phyloP scores from a whole-genome alignment of 2,888 invertebrate species.

The Agriopis marginaria region DNA sequence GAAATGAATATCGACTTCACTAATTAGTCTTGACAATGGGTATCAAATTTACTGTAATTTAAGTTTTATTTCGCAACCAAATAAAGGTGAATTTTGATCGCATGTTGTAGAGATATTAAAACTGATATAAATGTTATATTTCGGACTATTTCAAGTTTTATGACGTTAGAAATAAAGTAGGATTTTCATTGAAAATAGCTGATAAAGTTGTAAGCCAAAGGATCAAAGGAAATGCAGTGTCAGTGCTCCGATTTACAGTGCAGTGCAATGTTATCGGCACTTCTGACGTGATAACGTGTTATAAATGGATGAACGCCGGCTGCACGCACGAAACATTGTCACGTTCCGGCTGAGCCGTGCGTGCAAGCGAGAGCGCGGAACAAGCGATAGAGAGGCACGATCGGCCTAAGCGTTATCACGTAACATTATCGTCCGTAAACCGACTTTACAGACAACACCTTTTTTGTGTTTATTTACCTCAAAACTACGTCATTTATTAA shows the following conservation, averaged over 20 bases:
- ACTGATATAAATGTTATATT: not conserved
- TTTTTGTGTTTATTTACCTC: no score
- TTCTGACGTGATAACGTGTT: not conserved
- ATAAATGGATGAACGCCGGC: no score
- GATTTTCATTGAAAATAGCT: not conserved
- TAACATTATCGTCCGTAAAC: no score
- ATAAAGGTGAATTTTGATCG: slow-evolving; percentile 11
- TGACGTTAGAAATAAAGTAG: not conserved
- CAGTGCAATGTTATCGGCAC: slow-evolving; percentile 30
- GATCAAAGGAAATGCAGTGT: slow-evolving; percentile 41
- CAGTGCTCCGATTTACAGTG: slow-evolving; percentile 37
- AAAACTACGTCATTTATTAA: no score
- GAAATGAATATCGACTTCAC: slow-evolving; percentile 33
- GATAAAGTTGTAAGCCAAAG: slow-evolving; percentile 29
- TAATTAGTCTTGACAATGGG: slow-evolving; percentile 41
- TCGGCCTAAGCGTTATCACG: no score
- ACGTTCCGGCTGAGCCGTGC: no score
- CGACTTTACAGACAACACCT: no score
- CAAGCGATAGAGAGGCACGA: no score
- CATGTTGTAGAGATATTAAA: not conserved
- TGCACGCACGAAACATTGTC: no score
- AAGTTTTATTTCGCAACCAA: not conserved
- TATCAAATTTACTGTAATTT: not conserved
- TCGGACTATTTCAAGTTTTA: slow-evolving; percentile 8
- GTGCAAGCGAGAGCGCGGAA: no score